phyloP scores from a whole-genome alignment of 2,797 vertebrate genomes.

The Phoxinus dragarum region DNA sequence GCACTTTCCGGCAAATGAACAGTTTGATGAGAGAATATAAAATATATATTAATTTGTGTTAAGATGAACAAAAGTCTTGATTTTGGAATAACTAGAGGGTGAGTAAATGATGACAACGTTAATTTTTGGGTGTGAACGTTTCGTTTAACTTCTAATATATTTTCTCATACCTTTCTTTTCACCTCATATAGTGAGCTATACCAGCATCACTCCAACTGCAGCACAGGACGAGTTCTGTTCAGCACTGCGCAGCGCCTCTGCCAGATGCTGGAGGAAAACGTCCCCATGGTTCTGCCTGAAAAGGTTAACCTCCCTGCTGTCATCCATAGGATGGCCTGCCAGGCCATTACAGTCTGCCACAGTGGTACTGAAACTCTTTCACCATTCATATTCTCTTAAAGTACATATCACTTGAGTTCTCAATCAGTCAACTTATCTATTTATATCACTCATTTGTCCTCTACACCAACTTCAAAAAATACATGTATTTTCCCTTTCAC shows the following conservation, averaged over 20 bases:
- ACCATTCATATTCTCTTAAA: background rate
- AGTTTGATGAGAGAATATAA: background rate
- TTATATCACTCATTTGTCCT: background rate
- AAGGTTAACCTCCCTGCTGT: slow-evolving; percentile 84
- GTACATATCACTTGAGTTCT: background rate
- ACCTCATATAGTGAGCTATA: slow-evolving; percentile 77
- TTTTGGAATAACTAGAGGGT: background rate
- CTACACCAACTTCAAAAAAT: background rate
- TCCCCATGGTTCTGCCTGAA: slow-evolving; percentile 81
- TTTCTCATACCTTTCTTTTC: background rate
- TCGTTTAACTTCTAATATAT: background rate
- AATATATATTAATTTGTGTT: background rate
- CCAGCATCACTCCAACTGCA: slow-evolving; percentile 79
- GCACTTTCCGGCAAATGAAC: background rate
- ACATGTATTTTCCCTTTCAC: slow-evolving; percentile 27
- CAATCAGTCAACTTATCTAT: background rate
- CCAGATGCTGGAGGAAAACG: slow-evolving; percentile 86
- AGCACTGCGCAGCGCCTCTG: slow-evolving; percentile 86
- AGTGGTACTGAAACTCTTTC: slow-evolving; percentile 76
- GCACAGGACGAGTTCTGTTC: slow-evolving; percentile 86
- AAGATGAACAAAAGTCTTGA: background rate
- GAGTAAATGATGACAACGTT: background rate
- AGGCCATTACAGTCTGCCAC: slow-evolving; percentile 88
- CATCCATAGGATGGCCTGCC: slow-evolving; percentile 86
- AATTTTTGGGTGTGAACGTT: background rate